A percentile compares a stretch with the other conserved stretches of the same genome.
phyloP scores from a whole-genome alignment of 1,140 invertebrate genomes.

The Pseudobourletiella spinata region DNA sequence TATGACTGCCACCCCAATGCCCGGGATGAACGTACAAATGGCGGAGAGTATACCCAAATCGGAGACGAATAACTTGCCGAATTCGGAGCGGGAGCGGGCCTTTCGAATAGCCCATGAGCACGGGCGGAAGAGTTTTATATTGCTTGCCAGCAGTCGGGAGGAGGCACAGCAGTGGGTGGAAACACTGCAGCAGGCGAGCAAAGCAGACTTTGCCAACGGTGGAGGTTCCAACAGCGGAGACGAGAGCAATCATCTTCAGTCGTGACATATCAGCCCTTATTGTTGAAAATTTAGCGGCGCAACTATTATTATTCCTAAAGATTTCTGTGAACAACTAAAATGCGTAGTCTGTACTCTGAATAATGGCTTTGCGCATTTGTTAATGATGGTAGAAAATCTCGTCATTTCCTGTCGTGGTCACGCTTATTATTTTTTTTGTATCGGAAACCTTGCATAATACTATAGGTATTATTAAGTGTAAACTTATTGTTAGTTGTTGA shows the following conservation, averaged over 20 bases:
- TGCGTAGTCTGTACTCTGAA: no score
- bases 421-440: no score
- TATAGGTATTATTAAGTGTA: no score
- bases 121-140: constrained; percentile 29
- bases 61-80: constrained; percentile 13
- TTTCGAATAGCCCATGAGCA: constrained; percentile 27
- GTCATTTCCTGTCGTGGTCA: no score
- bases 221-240: constrained; percentile 15
- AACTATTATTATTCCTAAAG: no score
- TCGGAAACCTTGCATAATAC: no score
- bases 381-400: no score
- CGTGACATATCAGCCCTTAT: constrained; percentile 13
- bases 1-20: constrained; percentile 54
- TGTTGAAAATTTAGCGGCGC: no score
- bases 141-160: constrained; percentile 26
- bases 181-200: constrained; percentile 44
- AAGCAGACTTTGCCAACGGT: constrained; percentile 42
- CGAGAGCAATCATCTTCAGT: background rate
- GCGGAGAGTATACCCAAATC: constrained; percentile 28
- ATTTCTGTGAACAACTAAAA: no score
- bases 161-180: constrained; percentile 43
- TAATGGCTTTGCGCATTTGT: no score
- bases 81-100: constrained; percentile 22
- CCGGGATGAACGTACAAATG: constrained; percentile 37
- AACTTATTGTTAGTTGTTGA: no score